Conservation (phyloP, 2,113 vertebrate genomes). For the Gymnocephalus cernua region DNA sequence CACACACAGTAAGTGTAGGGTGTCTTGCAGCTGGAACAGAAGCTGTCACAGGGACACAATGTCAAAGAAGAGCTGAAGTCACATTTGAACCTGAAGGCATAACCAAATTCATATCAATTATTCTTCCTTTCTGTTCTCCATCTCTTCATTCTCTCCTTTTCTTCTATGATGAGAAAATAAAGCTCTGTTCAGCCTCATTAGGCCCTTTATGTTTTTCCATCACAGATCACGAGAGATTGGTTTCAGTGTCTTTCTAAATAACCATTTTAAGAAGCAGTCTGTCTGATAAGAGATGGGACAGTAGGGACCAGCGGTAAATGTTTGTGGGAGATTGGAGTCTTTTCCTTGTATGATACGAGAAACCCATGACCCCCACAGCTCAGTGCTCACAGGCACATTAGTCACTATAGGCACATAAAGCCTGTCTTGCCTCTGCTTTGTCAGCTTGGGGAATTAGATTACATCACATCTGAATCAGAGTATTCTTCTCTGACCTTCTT, state of each 20-base stretch:
- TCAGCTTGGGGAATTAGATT: slow-evolving; percentile 62
- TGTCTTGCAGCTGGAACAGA: slow-evolving; percentile 60
- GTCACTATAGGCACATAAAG: slow-evolving; percentile 53
- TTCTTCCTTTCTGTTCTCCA: slow-evolving; percentile 4
- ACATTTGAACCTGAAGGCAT: slow-evolving; percentile 52
- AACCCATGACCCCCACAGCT: slow-evolving; percentile 50
- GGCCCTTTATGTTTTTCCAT: not conserved
- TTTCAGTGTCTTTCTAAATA: slow-evolving; percentile 24
- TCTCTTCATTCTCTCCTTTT: slow-evolving; percentile 27
- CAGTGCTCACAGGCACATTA: slow-evolving; percentile 50
- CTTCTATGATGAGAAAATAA: not conserved
- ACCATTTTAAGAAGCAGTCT: not conserved
- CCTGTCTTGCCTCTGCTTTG: slow-evolving; percentile 45
- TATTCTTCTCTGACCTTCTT: slow-evolving; percentile 63
- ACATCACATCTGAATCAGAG: slow-evolving; percentile 73
- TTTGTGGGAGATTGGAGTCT: slow-evolving; percentile 47
- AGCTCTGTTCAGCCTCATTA: not conserved
- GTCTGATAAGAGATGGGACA: slow-evolving; percentile 29
- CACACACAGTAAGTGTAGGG: slow-evolving; percentile 35
- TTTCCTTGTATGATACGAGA: slow-evolving; percentile 54
- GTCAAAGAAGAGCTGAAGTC: slow-evolving; percentile 64
- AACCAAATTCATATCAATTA: slow-evolving; percentile 45
- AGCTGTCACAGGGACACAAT: slow-evolving; percentile 62
- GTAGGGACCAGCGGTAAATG: slow-evolving; percentile 31
- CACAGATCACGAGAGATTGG: not conserved